Percentiles rank a stretch among this genome's conserved stretches.
phyloP scores from a whole-genome alignment of 1,140 invertebrate genomes.

The Samia ricini region DNA sequence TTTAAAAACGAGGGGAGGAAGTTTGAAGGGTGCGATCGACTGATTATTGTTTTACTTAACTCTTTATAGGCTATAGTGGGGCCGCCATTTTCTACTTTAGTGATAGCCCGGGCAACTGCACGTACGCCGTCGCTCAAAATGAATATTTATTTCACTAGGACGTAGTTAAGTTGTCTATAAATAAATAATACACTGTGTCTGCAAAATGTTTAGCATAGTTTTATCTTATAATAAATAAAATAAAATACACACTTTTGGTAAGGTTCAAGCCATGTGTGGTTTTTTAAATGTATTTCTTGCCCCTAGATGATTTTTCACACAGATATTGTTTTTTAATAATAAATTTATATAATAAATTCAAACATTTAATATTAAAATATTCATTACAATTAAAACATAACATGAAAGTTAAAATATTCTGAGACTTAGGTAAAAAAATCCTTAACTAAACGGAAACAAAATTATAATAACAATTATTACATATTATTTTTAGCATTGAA shows the following conservation, averaged over 20 bases:
- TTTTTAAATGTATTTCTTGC: too few species aligned
- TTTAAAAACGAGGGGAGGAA: constrained; percentile 30
- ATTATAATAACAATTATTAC: too few species aligned
- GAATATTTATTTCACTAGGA: not conserved
- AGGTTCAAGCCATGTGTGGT: too few species aligned
- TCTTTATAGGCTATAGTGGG: constrained; percentile 43
- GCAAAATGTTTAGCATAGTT: not conserved
- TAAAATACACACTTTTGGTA: too few species aligned
- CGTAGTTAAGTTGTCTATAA: not conserved
- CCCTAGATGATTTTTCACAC: too few species aligned
- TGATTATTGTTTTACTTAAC: constrained; percentile 61
- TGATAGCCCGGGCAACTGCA: constrained; percentile 1
- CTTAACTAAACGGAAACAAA: too few species aligned
- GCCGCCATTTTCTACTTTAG: constrained; percentile 13
- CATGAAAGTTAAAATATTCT: too few species aligned
- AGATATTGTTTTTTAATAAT: too few species aligned
- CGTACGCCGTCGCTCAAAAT: not conserved
- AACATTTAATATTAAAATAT: not conserved
- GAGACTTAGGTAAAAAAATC: constrained; percentile 3
- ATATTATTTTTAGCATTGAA: too few species aligned
- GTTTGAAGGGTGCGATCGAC: constrained; percentile 36
- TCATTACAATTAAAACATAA: not conserved
- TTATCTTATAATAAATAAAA: too few species aligned
- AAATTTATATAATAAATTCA: too few species aligned
- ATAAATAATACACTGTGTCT: not conserved